These are phyloP conservation scores for Pedionomus torquatus DNA, from an alignment of 2,113 vertebrate species.

Conservation along the genomic window DNA sequence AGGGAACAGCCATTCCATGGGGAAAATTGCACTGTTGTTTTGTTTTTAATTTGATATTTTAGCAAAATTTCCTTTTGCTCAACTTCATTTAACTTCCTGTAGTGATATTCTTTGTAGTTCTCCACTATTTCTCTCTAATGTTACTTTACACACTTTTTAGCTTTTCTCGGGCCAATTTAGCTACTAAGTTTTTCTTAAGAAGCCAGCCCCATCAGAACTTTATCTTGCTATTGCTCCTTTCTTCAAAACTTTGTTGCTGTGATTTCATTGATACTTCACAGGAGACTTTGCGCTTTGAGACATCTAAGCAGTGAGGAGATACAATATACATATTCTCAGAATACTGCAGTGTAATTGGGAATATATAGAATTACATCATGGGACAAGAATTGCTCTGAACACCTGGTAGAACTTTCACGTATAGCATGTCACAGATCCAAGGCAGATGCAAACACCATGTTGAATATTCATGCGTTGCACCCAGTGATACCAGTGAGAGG, in stretches of 20 bases:
- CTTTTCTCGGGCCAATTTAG: not conserved
- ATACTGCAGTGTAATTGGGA: not conserved
- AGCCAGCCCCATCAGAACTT: not conserved
- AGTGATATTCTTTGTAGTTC: not conserved
- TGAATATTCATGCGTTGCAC: not conserved
- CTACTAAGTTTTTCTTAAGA: not conserved
- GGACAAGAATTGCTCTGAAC: not conserved
- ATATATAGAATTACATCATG: not conserved
- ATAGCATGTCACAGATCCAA: not conserved
- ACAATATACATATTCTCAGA: not conserved
- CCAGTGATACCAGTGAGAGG: not conserved
- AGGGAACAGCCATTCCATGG: not conserved
- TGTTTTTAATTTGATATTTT: not conserved
- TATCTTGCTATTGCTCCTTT: not conserved
- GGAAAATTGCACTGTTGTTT: not conserved
- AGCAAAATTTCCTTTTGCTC: not conserved
- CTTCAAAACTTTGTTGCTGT: not conserved
- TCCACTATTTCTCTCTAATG: not conserved
- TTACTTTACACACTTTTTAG: not conserved
- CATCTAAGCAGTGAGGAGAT: not conserved
- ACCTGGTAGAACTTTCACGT: rapidly evolving
- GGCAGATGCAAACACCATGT: not conserved
- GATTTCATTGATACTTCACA: not conserved
- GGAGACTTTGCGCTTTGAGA: not conserved
- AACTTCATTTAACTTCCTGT: not conserved